Evolutionary conservation across 1,140 invertebrate genomes (phyloP).

Genomic region (Euwallacea fornicatus): DNA sequence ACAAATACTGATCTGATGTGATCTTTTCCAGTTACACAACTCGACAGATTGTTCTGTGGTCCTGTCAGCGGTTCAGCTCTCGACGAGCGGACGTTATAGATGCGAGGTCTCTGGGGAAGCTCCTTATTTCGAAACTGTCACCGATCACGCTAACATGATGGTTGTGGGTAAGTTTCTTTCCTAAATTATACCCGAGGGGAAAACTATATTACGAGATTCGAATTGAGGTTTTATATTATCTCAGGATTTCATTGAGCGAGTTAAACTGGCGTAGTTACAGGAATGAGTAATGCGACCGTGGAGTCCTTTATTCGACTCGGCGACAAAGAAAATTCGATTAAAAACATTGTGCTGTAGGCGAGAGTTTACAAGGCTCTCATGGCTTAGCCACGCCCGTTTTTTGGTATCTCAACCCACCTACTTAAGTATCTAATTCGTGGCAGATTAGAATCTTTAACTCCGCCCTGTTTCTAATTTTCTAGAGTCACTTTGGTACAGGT

Average conservation of each 20-base stretch:
- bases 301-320: too few species aligned
- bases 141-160: conserved; percentile 72
- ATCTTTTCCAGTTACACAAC: conserved; percentile 67
- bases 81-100: conserved; percentile 76
- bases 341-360: too few species aligned
- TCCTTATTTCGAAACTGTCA: conserved; percentile 76
- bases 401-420: too few species aligned
- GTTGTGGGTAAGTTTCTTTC: conserved; percentile 71
- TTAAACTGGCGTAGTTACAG: background rate
- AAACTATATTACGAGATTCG: conserved; percentile 2
- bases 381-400: too few species aligned
- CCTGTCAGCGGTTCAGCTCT: conserved; percentile 71
- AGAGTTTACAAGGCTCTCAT: too few species aligned
- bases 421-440: too few species aligned
- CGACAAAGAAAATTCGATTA: too few species aligned
- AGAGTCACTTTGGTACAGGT: too few species aligned
- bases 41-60: conserved; percentile 74
- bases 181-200: conserved; percentile 4
- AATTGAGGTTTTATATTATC: conserved; percentile 2
- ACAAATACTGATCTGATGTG: conserved; percentile 9
- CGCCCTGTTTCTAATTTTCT: too few species aligned
- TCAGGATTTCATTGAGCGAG: too few species aligned
- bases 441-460: too few species aligned
- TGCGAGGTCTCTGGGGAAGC: conserved; percentile 87
- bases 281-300: background rate